Conservation (phyloP, 2,797 vertebrate species). For the Scolopax rusticola region DNA sequence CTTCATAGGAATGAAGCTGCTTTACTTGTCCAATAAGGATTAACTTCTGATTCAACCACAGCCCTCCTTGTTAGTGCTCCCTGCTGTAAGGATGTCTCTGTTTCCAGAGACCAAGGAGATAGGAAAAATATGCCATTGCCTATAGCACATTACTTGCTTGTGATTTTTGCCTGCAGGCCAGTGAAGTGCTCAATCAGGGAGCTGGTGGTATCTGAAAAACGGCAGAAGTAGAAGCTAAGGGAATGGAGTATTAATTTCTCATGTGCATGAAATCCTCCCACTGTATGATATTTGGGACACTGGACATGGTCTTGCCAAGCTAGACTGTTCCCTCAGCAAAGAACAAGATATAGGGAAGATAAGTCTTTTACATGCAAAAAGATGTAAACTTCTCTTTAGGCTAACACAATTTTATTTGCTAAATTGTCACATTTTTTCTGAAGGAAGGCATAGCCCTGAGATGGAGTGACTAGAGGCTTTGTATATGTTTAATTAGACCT, state of each 20-base stretch:
- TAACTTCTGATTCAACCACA: background rate
- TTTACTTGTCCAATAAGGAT: background rate
- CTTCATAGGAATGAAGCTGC: background rate
- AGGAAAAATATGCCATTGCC: background rate
- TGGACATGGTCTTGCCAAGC: background rate
- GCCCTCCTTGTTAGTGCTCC: background rate
- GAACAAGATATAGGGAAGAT: background rate
- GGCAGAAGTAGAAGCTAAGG: background rate
- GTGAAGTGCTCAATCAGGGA: background rate
- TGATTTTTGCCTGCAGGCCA: background rate
- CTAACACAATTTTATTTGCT: background rate
- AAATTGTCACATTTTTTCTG: background rate
- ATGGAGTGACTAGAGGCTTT: background rate
- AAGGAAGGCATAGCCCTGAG: background rate
- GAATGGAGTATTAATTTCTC: background rate
- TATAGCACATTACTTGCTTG: background rate
- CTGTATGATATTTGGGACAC: background rate
- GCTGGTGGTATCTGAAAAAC: background rate
- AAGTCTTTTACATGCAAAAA: background rate
- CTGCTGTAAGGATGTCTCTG: background rate
- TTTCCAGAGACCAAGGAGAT: background rate
- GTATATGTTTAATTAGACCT: constrained; percentile 36
- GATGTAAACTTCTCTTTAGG: background rate
- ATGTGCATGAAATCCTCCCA: background rate
- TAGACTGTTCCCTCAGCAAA: background rate